Base-by-base conservation (phyloP, 2,113 vertebrate genomes). In the Epinephelus lanceolatus region DNA sequence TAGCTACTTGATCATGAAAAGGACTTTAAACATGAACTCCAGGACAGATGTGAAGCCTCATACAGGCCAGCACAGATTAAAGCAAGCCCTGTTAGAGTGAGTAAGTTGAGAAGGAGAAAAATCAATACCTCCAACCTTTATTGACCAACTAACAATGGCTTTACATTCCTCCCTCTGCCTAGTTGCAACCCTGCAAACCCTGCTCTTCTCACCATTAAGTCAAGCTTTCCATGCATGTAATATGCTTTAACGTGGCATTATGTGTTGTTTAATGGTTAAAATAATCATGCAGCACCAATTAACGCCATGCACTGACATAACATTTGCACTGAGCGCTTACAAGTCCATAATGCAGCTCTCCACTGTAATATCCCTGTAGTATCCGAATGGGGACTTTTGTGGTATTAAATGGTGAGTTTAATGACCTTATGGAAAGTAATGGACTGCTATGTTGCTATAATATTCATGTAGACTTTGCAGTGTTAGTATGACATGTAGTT, bases 391-490 rank as follows among this genome's bases (percentile, higher is more conserved):
- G 33, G 25, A 53, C 21, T 69, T 79, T 62, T 76, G 86, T 66
- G 79, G 83, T 71, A 66, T 77, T 89, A 77, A 85, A 90, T 88
- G 37, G 80, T 80, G 83, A 63, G 81, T 88, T 90, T 86, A 84
- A 88, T 84, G 87, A 86, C 90, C 67, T 76, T 8, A 47, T 0
- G 66, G 71, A 53, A 66, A 69, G 27, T 74, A 83, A 81, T 79
- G 69, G 4, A 55, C 71, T 70, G 21, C 1, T 27, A 8, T 37
- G 18, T 53, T 27, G 6, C 10, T 78, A 15, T 25, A 52, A 52
- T 77, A 72, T 57, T 56, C 57, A 70, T 59, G 27, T 3, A 10
- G 53, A 10, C 25, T 33, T 45, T 51, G 17, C 37, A 40, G 42
- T 9, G 56, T 30, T 0, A 25, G 1, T 10, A n/a, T 17, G 51